These are phyloP conservation scores for Pungitius pungitius DNA, from an alignment of 2,113 vertebrate species.

Conservation along the genomic window DNA sequence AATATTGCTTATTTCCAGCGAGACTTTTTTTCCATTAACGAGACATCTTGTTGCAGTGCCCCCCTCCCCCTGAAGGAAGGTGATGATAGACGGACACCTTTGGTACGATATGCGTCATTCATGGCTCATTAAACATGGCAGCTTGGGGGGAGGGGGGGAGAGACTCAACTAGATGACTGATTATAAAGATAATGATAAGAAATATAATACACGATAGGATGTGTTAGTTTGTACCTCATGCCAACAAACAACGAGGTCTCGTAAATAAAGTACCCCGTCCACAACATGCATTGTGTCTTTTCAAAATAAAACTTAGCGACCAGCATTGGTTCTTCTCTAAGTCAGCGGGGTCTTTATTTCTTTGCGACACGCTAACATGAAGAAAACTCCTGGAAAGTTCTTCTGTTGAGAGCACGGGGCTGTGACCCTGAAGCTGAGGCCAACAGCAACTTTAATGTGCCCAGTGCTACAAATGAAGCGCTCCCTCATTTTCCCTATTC, in stretches of 20 bases:
- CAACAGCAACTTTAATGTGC: too few species aligned
- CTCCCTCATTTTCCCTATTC: too few species aligned
- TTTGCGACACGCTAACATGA: too few species aligned
- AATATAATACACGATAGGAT: background rate
- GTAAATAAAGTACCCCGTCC: too few species aligned
- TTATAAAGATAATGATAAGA: slow-evolving; percentile 64
- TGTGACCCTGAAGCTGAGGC: too few species aligned
- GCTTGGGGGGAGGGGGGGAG: slow-evolving; percentile 59
- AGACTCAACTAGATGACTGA: slow-evolving; percentile 57
- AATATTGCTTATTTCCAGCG: slow-evolving; percentile 33
- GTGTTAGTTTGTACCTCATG: background rate
- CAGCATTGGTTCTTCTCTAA: too few species aligned
- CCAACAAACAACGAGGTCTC: background rate
- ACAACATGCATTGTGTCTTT: too few species aligned
- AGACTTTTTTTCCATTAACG: slow-evolving; percentile 46
- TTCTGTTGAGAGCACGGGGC: too few species aligned
- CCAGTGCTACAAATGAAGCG: too few species aligned
- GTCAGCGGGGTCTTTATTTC: too few species aligned
- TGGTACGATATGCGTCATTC: slow-evolving; percentile 62
- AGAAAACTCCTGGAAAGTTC: too few species aligned
- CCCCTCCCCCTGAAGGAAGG: slow-evolving; percentile 25
- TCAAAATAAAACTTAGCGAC: too few species aligned
- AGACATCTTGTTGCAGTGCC: slow-evolving; percentile 30
- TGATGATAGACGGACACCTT: slow-evolving; percentile 53
- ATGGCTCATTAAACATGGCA: slow-evolving; percentile 64